Conservation (phyloP, 2,113 vertebrate species). For the Notothenia coriiceps region DNA sequence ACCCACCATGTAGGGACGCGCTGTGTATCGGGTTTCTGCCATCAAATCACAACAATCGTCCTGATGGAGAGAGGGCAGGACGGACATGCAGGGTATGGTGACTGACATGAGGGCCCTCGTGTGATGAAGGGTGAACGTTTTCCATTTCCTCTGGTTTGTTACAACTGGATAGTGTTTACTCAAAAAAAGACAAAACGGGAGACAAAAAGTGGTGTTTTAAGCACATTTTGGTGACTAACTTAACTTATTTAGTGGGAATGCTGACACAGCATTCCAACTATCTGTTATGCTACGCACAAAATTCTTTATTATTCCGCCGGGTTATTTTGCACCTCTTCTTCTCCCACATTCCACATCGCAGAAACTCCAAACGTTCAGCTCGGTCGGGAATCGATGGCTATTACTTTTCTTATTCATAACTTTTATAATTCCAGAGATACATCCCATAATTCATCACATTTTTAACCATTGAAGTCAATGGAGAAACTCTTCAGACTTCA, state of each 20-base stretch:
- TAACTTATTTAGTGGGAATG: not conserved
- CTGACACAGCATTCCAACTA: no score
- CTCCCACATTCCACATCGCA: no score
- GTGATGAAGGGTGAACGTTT: slow-evolving; percentile 3
- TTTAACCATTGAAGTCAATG: no score
- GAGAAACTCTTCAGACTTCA: no score
- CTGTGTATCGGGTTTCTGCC: slow-evolving; percentile 52
- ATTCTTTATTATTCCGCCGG: no score
- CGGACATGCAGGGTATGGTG: slow-evolving; percentile 36
- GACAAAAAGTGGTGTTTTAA: not conserved
- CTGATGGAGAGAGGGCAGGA: slow-evolving; percentile 37
- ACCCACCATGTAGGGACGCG: slow-evolving; percentile 39
- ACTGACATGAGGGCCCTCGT: slow-evolving; percentile 51
- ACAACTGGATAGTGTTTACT: not conserved
- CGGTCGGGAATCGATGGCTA: no score
- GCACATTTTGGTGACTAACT: not conserved
- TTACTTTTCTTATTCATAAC: no score
- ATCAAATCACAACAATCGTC: slow-evolving; percentile 67
- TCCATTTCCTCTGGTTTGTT: slow-evolving; percentile 30
- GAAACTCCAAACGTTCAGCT: no score
- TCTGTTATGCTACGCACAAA: no score
- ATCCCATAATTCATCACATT: no score
- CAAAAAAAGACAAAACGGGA: not conserved
- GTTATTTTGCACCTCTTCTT: no score
- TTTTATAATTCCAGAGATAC: no score